Conservation (phyloP, 2,113 vertebrate genomes). For the Edolisoma coerulescens region DNA sequence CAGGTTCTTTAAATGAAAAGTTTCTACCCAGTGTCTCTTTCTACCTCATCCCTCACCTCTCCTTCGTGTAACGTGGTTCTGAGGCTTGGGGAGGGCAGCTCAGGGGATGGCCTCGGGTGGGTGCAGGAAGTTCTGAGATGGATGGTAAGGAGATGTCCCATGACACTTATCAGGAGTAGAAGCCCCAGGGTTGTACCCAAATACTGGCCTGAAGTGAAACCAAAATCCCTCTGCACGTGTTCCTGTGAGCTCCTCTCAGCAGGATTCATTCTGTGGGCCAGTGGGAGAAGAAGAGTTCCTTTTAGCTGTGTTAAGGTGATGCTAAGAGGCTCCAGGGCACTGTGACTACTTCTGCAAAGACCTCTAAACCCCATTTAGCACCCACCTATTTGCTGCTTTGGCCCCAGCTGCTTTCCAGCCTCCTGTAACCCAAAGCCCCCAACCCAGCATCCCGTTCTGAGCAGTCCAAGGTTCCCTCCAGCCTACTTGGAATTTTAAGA, state of each 20-base stretch:
- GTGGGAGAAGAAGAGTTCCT: not conserved
- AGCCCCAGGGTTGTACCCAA: not conserved
- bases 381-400: not conserved
- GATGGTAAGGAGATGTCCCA: not conserved
- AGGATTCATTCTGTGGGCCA: not conserved
- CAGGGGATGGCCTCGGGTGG: not conserved
- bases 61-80: not conserved
- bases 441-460: not conserved
- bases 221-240: not conserved
- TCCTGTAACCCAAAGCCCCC: not conserved
- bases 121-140: not conserved
- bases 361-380: not conserved
- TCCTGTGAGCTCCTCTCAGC: not conserved
- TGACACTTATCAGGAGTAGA: not conserved
- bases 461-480: fast-evolving
- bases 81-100: not conserved
- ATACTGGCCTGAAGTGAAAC: not conserved
- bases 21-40: not conserved
- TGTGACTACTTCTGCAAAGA: not conserved
- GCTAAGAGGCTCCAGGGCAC: not conserved
- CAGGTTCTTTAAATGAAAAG: not conserved
- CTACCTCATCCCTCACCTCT: not conserved
- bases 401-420: not conserved
- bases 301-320: not conserved
- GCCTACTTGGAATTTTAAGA: not conserved